Conservation (phyloP, 2,113 vertebrate genomes). For the Mandrillus leucophaeus region DNA sequence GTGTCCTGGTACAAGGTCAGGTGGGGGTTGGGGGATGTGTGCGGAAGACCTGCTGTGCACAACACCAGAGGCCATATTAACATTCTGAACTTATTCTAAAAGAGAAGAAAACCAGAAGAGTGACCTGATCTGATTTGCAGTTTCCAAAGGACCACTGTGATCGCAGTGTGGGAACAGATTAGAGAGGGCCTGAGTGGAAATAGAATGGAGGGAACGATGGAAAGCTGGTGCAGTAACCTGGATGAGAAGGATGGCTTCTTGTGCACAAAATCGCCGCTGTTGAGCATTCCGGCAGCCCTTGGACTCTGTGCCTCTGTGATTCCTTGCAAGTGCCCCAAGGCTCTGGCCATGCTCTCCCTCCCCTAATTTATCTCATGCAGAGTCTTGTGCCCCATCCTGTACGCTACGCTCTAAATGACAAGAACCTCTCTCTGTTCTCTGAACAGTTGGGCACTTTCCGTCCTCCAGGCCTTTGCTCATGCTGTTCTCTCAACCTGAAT, state of each 20-base stretch:
- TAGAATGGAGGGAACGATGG: not conserved
- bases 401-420: not conserved
- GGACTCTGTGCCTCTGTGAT: not conserved
- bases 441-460: not conserved
- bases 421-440: not conserved
- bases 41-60: not conserved
- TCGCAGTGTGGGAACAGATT: not conserved
- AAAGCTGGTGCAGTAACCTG: not conserved
- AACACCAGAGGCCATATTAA: not conserved
- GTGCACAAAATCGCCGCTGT: not conserved
- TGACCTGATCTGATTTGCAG: not conserved
- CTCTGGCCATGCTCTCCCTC: not conserved
- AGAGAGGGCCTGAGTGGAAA: not conserved
- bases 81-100: not conserved
- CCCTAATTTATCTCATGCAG: not conserved
- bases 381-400: not conserved
- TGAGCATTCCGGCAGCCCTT: not conserved
- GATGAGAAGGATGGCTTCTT: not conserved
- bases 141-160: not conserved
- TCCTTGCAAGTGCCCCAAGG: not conserved
- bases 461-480: constrained; percentile 15
- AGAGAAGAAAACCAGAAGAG: not conserved
- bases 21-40: too few relatives aligned
- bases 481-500: not conserved
- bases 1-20: not conserved